Evolutionary conservation across 2,888 invertebrate species (phyloP), one percentile per base, ranked within the genome.

Genomic region (Mimumesa dahlbomi): DNA sequence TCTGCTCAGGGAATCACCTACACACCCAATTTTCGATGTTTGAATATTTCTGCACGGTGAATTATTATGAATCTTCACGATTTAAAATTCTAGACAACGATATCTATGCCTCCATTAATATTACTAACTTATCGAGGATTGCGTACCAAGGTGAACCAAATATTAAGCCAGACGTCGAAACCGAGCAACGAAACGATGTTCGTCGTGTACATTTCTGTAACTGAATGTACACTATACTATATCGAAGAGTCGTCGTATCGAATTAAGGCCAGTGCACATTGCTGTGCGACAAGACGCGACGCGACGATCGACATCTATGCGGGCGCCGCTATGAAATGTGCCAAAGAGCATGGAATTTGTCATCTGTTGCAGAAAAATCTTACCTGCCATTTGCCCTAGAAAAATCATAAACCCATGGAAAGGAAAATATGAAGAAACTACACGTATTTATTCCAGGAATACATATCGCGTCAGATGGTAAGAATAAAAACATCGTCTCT

Each of bases 191-290:
- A 42, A 46, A 45, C 18, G 61, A 38, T 25, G 34, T 43, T 3
- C 16, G 45, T 38, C 22, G 9, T 14, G 48, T 31, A 48, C 36
- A 52, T 45, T 65, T 65, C 16, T 61, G 38, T 42, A 18, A 19
- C 25, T 42, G 19, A 18, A n/a, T 31, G 34, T 48, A 14, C 58
- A 9, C 38, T 21, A 14, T 50, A 9, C 38, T 21, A 53, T 40
- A 48, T 38, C 59, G 25, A 25, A 38, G 16, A 53, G 48, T 43
- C 34, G 25, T 52, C 61, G 42, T 4, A 14, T 48, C 53, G 42
- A 61, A 66, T 66, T 61, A 61, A 66, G 61, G 61, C 48, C 65
- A 66, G 38, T 25, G 48, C 49, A 61, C 61, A 42, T 53, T 61
- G 48, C 14, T 53, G 40, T 38, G 22, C 52, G 29, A 53, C 61